Evolutionary conservation across 2,797 vertebrate species (phyloP).

Genomic region (Glyptemys insculpta): DNA sequence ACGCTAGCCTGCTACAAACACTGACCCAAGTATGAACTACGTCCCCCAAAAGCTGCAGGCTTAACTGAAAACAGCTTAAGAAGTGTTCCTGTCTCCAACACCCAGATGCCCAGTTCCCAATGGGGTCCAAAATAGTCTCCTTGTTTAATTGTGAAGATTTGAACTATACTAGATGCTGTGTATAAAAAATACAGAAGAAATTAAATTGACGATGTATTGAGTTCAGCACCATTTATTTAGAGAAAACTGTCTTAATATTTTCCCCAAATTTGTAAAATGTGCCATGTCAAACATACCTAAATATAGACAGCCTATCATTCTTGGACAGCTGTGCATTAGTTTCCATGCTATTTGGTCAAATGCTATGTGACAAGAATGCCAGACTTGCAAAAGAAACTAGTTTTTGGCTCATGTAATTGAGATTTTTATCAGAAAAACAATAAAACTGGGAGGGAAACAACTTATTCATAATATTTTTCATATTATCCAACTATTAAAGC

Average conservation of each 20-base stretch:
- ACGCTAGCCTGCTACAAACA: too few species aligned
- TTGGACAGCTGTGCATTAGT: not conserved
- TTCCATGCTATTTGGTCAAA: not conserved
- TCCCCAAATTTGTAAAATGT: not conserved
- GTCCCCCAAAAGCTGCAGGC: too few species aligned
- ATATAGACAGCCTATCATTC: not conserved
- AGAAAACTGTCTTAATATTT: not conserved
- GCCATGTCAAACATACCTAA: not conserved
- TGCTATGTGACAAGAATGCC: not conserved
- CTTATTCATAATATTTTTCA: not conserved
- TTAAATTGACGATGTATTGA: not conserved
- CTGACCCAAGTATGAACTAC: too few species aligned
- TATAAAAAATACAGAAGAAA: not conserved
- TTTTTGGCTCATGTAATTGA: not conserved
- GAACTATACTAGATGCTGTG: not conserved
- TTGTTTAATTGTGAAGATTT: not conserved
- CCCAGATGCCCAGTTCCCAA: too few species aligned
- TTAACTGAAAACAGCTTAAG: too few species aligned
- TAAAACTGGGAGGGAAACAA: not conserved
- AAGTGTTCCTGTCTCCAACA: too few species aligned
- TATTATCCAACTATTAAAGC: not conserved
- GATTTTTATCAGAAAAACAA: not conserved
- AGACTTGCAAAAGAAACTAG: not conserved
- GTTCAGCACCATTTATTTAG: not conserved
- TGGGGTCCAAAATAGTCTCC: not conserved